Conservation (phyloP, 2,797 vertebrate species). For the Spinibarbus caldwelli region DNA sequence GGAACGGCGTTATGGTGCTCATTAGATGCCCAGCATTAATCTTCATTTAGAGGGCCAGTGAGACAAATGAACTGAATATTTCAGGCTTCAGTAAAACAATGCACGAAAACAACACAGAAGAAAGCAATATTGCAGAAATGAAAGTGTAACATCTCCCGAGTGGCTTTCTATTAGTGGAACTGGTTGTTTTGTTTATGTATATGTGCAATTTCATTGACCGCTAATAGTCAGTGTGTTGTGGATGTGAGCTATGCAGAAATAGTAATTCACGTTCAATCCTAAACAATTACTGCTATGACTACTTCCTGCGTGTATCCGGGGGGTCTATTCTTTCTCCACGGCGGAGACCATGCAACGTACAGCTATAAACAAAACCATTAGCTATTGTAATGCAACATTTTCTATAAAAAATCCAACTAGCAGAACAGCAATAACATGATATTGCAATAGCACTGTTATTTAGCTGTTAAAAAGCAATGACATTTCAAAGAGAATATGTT, state of each 20-base stretch:
- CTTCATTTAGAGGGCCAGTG: conserved; percentile 76
- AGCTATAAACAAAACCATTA: conserved; percentile 65
- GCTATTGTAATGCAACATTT: conserved; percentile 64
- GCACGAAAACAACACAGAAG: conserved; percentile 35
- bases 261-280: neutral
- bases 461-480: conserved; percentile 42
- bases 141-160: conserved; percentile 35
- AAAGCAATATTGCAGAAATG: conserved; percentile 37
- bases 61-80: conserved; percentile 59
- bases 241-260: neutral
- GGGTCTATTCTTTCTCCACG: conserved; percentile 61
- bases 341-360: conserved; percentile 60
- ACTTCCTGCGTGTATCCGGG: conserved; percentile 60
- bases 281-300: conserved; percentile 5
- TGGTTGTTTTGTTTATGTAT: conserved; percentile 23
- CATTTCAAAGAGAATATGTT: conserved; percentile 45
- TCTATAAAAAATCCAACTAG: conserved; percentile 60
- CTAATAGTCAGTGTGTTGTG: conserved; percentile 10
- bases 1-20: neutral
- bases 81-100: conserved; percentile 40
- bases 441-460: conserved; percentile 52
- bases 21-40: conserved; percentile 68
- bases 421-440: conserved; percentile 66
- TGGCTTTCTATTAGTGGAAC: conserved; percentile 38
- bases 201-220: conserved; percentile 18